Conservation (phyloP, 2,797 vertebrate species). For the Cirrhinus mrigala region DNA sequence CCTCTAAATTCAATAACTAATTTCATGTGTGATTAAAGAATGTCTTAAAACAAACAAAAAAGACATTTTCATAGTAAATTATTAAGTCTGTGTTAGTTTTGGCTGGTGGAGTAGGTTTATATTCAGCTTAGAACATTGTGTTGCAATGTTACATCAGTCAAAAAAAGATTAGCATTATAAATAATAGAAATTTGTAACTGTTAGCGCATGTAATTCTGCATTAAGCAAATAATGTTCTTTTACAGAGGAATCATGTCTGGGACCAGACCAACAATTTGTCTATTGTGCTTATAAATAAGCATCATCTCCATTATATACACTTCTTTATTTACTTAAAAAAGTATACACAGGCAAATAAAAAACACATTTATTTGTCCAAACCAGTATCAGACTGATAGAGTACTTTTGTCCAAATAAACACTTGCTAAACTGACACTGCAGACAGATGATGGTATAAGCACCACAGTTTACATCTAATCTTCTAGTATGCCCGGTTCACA, state of each 20-base stretch:
- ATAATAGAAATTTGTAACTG: neutral
- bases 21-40: neutral
- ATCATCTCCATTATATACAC: neutral
- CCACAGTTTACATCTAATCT: constrained; percentile 27
- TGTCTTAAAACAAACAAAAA: constrained; percentile 11
- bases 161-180: neutral
- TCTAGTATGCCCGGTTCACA: constrained; percentile 64
- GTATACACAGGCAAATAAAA: constrained; percentile 31
- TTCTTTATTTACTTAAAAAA: constrained; percentile 24
- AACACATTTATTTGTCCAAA: constrained; percentile 28
- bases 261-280: neutral
- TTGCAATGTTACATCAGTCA: neutral
- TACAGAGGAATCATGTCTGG: neutral
- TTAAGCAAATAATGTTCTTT: neutral
- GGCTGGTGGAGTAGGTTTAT: constrained; percentile 2
- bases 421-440: constrained; percentile 6
- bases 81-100: constrained; percentile 42
- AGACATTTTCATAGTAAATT: constrained; percentile 4
- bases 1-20: neutral
- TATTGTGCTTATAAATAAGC: neutral
- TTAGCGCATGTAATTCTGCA: neutral
- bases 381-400: neutral
- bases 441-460: neutral
- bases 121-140: constrained; percentile 6
- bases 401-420: constrained; percentile 23